Percentiles rank a stretch among this genome's conserved stretches.
These are phyloP conservation scores for Meloidogyne floridensis DNA, from an alignment of 1,140 invertebrate genomes.

Conservation along the genomic window DNA sequence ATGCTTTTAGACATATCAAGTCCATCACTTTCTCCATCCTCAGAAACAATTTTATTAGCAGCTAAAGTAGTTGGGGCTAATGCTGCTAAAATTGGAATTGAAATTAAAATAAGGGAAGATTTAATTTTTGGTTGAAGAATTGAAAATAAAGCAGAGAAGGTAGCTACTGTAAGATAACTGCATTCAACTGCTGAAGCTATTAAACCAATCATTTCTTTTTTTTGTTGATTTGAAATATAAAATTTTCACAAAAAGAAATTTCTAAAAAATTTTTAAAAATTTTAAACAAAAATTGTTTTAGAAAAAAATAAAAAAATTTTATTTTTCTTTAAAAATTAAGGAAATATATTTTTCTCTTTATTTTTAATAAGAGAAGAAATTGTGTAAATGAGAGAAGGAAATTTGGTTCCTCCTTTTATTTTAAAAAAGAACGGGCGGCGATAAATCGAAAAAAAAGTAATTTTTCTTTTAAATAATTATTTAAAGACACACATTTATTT, in stretches of 20 bases:
- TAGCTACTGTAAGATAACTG: constrained; percentile 32
- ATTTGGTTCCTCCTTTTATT: too few relatives aligned
- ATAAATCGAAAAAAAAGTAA: too few relatives aligned
- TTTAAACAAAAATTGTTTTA: too few relatives aligned
- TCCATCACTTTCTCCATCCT: background rate
- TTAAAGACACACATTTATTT: too few relatives aligned
- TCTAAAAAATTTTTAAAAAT: background rate
- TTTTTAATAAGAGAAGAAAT: too few relatives aligned
- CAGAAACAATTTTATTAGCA: background rate
- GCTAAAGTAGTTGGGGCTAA: constrained; percentile 1
- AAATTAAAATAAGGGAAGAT: constrained; percentile 30
- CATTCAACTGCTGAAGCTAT: constrained; percentile 34
- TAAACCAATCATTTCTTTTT: constrained; percentile 29
- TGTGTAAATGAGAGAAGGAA: too few relatives aligned
- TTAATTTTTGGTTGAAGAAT: constrained; percentile 40
- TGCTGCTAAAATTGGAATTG: constrained; percentile 26
- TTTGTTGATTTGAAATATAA: background rate
- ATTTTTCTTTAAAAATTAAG: too few relatives aligned
- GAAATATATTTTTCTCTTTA: too few relatives aligned
- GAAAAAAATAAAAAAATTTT: too few relatives aligned
- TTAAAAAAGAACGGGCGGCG: too few relatives aligned
- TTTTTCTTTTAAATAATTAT: too few relatives aligned
- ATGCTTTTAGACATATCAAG: background rate
- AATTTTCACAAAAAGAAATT: background rate
- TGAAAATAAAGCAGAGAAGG: constrained; percentile 33